These are phyloP conservation scores for Taurulus bubalis DNA, from an alignment of 2,113 vertebrate genomes.

Conservation along the genomic window DNA sequence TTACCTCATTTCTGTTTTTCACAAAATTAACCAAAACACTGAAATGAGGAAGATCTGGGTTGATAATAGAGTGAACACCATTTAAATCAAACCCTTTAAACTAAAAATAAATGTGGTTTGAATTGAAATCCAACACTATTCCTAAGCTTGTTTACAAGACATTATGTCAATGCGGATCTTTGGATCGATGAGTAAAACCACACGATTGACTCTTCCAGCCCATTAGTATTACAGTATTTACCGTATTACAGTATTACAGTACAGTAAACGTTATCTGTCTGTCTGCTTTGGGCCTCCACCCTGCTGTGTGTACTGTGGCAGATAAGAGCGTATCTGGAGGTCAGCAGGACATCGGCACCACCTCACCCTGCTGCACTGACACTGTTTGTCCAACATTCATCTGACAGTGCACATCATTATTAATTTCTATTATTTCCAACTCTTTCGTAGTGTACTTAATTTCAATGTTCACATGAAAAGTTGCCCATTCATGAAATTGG, in stretches of 20 bases:
- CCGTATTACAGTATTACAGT: too few species aligned
- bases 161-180: not conserved
- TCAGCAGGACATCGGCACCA: constrained; percentile 18
- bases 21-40: not conserved
- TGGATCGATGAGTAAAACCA: not conserved
- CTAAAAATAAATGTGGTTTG: too few species aligned
- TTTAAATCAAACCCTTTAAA: not conserved
- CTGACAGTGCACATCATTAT: not conserved
- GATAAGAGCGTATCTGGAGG: constrained; percentile 65
- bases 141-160: not conserved
- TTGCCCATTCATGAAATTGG: not conserved
- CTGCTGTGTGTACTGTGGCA: constrained; percentile 23
- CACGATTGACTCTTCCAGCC: not conserved
- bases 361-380: constrained; percentile 9
- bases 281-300: constrained; percentile 26
- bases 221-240: not conserved
- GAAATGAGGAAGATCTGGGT: not conserved
- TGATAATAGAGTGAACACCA: not conserved
- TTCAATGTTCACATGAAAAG: not conserved
- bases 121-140: too few species aligned
- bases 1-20: not conserved
- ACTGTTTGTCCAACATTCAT: not conserved
- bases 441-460: not conserved
- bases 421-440: not conserved
- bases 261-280: constrained; percentile 7